A percentile compares a stretch with the other conserved stretches of the same genome.
phyloP scores from a whole-genome alignment of 2,888 invertebrate species.

The Drosophila maculinotata region DNA sequence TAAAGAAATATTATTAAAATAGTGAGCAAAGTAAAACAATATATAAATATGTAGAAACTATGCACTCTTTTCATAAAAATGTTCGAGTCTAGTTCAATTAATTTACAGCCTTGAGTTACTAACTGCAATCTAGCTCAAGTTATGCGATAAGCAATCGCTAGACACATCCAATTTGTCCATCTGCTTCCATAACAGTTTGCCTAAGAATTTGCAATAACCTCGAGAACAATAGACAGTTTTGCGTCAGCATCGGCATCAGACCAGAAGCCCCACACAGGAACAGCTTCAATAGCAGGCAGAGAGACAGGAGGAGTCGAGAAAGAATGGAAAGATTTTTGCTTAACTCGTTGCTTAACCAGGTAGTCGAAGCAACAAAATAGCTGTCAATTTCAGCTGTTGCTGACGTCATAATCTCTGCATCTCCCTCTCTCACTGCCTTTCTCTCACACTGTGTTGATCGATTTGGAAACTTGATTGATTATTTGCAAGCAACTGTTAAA shows the following conservation, averaged over 20 bases:
- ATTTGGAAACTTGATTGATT: slow-evolving; percentile 65
- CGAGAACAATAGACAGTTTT: slow-evolving; percentile 55
- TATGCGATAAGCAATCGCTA: slow-evolving; percentile 21
- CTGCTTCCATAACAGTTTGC: slow-evolving; percentile 34
- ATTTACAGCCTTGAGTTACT: not conserved
- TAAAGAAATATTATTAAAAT: too few species aligned
- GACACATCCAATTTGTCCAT: slow-evolving; percentile 54
- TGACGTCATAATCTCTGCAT: slow-evolving; percentile 17
- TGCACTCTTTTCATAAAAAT: too few species aligned
- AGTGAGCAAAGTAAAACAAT: too few species aligned
- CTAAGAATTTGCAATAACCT: slow-evolving; percentile 63
- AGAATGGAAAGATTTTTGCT: slow-evolving; percentile 33
- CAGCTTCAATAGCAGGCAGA: slow-evolving; percentile 20
- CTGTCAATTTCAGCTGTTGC: slow-evolving; percentile 63
- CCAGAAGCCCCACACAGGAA: not conserved
- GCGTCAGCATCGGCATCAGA: slow-evolving; percentile 32
- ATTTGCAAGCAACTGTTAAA: slow-evolving; percentile 33
- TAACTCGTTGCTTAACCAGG: slow-evolving; percentile 40
- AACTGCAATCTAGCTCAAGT: not conserved
- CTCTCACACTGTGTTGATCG: slow-evolving; percentile 5
- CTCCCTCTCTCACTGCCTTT: not conserved
- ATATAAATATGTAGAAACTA: too few species aligned
- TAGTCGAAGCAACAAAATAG: slow-evolving; percentile 45
- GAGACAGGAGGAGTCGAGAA: not conserved
- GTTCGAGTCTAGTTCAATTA: not conserved